Evolutionary conservation across 2,888 invertebrate species (phyloP), one percentile per base, ranked within the genome.

Genomic region (Orthosia cruda): DNA sequence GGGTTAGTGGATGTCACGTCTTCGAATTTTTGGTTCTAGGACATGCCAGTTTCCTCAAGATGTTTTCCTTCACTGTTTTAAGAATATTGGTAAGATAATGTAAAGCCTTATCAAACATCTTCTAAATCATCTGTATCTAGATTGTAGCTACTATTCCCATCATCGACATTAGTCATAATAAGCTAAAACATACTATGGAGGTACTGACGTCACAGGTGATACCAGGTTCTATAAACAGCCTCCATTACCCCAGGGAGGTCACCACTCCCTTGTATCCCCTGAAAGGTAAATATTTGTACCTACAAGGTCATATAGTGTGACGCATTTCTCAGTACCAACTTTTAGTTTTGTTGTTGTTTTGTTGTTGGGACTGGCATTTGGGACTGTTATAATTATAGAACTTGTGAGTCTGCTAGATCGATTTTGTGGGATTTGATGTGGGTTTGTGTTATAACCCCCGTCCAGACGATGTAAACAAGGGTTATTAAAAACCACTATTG

Each of bases 231-330:
- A 67, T 50, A 76, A 59, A 59, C 45, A 49, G 47, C 52, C n/a
- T 55, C 15, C 20, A n/a, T 57, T 57, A 40, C 66, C n/a, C 54
- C 16, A 20, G 67, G 40, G 80, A 67, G 26, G 13, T 54, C 1
- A 9, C 59, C 67, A 57, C 64, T 77, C 64, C 72, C 20, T 2
- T 26, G 20, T 52, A 55, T 47, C 11, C 47, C 55, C 45, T 71
- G 47, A 74, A 74, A 47, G 47, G 63, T 64, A 80, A 70, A 80
- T 71, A 80, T 71, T 81, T 45, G 20, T 16, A 59, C 26, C 26
- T 26, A 26, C 18, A 47, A 80, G 26, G 26, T 55, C 20, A 13
- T 16, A 4, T 50, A 54, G 20, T 54, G 40, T 76, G 80, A 81
- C 80, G 77, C 77, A 40, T 40, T 40, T 40, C 40, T 40, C 40